Conservation (phyloP, 2,888 invertebrate genomes). For the Megaustenia siamemsis region DNA sequence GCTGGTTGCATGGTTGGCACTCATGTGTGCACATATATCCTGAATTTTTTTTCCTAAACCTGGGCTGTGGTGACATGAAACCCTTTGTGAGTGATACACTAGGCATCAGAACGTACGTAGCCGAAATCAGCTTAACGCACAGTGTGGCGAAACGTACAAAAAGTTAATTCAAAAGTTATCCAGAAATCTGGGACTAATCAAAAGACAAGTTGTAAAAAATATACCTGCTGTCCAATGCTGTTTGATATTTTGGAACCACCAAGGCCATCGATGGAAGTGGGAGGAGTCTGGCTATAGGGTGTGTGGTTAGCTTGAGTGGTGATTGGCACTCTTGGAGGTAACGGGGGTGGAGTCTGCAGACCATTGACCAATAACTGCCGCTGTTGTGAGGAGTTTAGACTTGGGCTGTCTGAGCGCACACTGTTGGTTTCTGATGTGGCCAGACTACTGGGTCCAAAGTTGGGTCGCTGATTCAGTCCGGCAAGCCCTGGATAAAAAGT, state of each 20-base stretch:
- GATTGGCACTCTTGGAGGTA: constrained; percentile 71
- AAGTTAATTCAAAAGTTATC: too few species aligned
- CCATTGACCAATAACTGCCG: constrained; percentile 64
- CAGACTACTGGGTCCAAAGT: constrained; percentile 91
- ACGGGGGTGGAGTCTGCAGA: constrained; percentile 82
- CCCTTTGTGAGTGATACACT: too few species aligned
- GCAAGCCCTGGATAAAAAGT: constrained; percentile 17
- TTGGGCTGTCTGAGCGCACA: constrained; percentile 80
- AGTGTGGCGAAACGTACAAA: too few species aligned
- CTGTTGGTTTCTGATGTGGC: constrained; percentile 92
- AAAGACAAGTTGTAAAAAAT: too few species aligned
- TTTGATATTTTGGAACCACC: not conserved
- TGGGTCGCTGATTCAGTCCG: constrained; percentile 89
- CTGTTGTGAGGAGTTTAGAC: constrained; percentile 53
- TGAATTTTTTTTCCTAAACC: too few species aligned
- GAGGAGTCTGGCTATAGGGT: constrained; percentile 63
- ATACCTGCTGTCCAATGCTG: constrained; percentile 51
- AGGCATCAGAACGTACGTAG: too few species aligned
- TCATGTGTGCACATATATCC: too few species aligned
- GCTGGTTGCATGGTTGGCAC: too few species aligned
- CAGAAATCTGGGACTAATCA: too few species aligned
- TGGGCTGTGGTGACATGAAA: too few species aligned
- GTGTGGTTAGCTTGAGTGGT: constrained; percentile 53
- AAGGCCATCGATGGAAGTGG: constrained; percentile 57
- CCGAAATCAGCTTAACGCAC: too few species aligned